Conservation (phyloP, 2,888 invertebrate genomes). For the Patella pellucida region DNA sequence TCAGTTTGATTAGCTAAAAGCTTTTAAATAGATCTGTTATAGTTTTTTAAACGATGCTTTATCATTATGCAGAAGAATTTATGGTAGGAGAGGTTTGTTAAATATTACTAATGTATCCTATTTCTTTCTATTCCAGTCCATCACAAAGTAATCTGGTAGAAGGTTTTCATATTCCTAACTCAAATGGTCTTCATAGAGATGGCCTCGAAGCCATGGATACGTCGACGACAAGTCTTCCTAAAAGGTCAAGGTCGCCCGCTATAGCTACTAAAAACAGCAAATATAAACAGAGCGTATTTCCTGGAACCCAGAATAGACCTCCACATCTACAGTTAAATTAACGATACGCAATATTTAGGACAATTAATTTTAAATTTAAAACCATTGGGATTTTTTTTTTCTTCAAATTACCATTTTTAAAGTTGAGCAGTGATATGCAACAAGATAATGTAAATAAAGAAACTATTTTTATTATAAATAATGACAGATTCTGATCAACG, state of each 20-base stretch:
- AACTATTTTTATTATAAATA: too few relatives aligned
- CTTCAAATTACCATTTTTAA: too few relatives aligned
- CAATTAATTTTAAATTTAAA: not conserved
- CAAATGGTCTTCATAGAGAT: constrained; percentile 30
- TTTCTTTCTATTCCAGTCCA: constrained; percentile 30
- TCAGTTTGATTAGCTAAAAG: too few relatives aligned
- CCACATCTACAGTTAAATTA: constrained; percentile 60
- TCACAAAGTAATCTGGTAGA: constrained; percentile 47
- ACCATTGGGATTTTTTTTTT: too few relatives aligned
- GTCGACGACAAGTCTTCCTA: constrained; percentile 48
- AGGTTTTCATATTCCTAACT: constrained; percentile 41
- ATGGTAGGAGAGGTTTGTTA: constrained; percentile 7
- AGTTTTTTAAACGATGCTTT: not conserved
- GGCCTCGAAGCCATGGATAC: constrained; percentile 64
- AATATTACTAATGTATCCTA: not conserved
- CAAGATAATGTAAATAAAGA: too few relatives aligned
- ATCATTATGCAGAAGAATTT: not conserved
- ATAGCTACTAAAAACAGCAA: constrained; percentile 52
- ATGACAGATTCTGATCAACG: too few relatives aligned
- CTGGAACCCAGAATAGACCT: constrained; percentile 56
- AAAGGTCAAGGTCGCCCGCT: constrained; percentile 54
- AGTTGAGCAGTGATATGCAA: too few relatives aligned
- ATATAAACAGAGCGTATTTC: constrained; percentile 55
- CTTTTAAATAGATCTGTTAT: not conserved
- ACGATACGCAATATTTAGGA: constrained; percentile 27